Evolutionary conservation across 1,140 invertebrate species (phyloP), one percentile per base, ranked within the genome.

Genomic region (Tigriopus japonicus): DNA sequence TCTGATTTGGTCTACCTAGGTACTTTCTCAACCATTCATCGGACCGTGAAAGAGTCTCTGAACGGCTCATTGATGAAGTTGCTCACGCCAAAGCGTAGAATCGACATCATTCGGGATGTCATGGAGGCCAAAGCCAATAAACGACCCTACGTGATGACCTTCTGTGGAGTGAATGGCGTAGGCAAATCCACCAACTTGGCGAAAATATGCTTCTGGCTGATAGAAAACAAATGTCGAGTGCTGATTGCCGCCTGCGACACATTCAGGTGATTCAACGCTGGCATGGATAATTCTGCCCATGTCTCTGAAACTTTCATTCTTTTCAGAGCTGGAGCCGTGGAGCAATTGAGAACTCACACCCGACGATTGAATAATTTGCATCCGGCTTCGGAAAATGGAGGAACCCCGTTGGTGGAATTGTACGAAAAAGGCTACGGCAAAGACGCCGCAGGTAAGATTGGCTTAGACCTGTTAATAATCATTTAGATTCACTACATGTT

Each of bases 161-260:
- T 99, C 70, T 99, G 96, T 75, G 96, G 96, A 52, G 96, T 99
- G 0, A 99, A 99, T 72, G 96, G 96, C 45, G 96, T 99, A 1
- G 96, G 96, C 52, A 99, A 99, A 70, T 98, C 93, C 0, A 99
- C 96, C 1, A 99, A 99, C 76, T 74, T 99, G 42, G 95, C 96
- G 1, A 99, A 99, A 80, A 96, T 99, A 60, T 92, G 91, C 69
- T 99, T 98, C 71, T 99, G 96, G 96, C 74, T 99, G 54, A 92
- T 98, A 65, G 94, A 98, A 75, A 99, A 99, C 72, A 85, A 90
- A 66, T 82, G 96, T 66, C 81, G 86, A 45, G 95, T 99, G 14
- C 71, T 99, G 65, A 97, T 99, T 63, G 95, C 95, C 14, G 96
- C 96, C 42, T 98, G 96, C 72, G 96, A 99, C 75, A 99, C 96